These are phyloP conservation scores for Nibea albiflora DNA, from an alignment of 2,113 vertebrate genomes.

Conservation along the genomic window DNA sequence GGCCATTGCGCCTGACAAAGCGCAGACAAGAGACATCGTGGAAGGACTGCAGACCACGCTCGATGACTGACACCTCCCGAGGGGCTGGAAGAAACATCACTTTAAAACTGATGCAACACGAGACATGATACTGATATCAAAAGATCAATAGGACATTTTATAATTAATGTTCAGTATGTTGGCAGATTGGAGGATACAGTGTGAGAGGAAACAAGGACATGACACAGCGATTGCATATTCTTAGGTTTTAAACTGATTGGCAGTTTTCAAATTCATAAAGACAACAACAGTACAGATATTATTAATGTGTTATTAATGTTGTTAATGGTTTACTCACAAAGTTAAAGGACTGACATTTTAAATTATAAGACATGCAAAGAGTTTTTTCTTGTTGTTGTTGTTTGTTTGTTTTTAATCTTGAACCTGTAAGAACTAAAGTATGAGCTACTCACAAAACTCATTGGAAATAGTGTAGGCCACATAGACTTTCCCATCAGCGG, in stretches of 20 bases:
- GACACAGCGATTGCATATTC: too few relatives aligned
- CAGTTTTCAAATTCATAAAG: too few relatives aligned
- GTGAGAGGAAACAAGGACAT: background rate
- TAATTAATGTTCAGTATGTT: too few relatives aligned
- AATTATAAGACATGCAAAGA: background rate
- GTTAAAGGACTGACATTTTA: background rate
- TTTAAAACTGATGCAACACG: background rate
- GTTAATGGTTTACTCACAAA: too few relatives aligned
- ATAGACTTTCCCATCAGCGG: slow-evolving; percentile 42
- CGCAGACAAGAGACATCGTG: slow-evolving; percentile 58
- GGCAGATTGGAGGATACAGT: too few relatives aligned
- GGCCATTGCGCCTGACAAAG: slow-evolving; percentile 26
- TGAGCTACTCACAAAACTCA: slow-evolving; percentile 48
- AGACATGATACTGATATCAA: background rate
- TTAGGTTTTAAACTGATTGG: too few relatives aligned
- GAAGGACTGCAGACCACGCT: slow-evolving; percentile 62
- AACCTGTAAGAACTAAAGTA: background rate
- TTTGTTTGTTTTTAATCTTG: too few relatives aligned
- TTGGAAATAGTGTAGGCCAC: slow-evolving; percentile 52
- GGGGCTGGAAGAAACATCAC: slow-evolving; percentile 20
- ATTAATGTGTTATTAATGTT: too few relatives aligned
- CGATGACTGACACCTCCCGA: slow-evolving; percentile 59
- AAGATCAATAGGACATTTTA: background rate
- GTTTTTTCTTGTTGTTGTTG: too few relatives aligned
- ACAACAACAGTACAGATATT: too few relatives aligned